Conservation (phyloP, 2,888 invertebrate genomes). For the Penaeus monodon region DNA sequence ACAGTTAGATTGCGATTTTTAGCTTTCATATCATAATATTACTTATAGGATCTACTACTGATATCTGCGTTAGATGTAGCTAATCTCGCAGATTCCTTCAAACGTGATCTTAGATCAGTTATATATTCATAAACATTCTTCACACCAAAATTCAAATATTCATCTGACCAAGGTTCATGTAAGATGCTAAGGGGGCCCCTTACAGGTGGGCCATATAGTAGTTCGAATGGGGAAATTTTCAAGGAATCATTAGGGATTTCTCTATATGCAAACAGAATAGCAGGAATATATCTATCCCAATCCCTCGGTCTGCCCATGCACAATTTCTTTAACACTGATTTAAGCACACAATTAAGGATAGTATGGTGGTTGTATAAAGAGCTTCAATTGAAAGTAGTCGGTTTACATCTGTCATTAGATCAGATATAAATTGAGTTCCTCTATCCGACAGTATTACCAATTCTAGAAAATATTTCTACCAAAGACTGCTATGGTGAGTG, state of each 20-base stretch:
- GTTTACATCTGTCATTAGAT: slow-evolving; percentile 17
- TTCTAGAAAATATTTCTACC: slow-evolving; percentile 4
- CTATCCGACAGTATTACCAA: slow-evolving; percentile 8
- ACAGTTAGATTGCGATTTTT: too few species aligned
- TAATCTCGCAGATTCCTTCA: background rate
- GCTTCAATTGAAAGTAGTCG: background rate
- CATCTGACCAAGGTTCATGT: background rate
- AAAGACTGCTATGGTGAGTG: background rate
- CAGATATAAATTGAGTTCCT: slow-evolving; percentile 9
- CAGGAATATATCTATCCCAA: slow-evolving; percentile 8
- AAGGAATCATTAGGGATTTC: slow-evolving; percentile 1
- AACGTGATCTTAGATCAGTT: too few species aligned
- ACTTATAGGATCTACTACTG: background rate
- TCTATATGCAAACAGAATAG: slow-evolving; percentile 1
- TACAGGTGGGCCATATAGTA: background rate
- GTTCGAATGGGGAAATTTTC: background rate
- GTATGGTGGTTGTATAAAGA: too few species aligned
- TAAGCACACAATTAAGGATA: background rate
- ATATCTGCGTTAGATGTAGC: background rate
- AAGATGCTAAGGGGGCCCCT: background rate
- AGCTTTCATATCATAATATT: background rate
- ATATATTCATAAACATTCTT: too few species aligned
- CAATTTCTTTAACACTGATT: slow-evolving; percentile 10
- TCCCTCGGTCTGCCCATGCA: slow-evolving; percentile 3
- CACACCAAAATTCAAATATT: too few species aligned